Evolutionary conservation across 2,888 invertebrate genomes (phyloP), one percentile per base, ranked within the genome.

Genomic region (Epinotia nisella): DNA sequence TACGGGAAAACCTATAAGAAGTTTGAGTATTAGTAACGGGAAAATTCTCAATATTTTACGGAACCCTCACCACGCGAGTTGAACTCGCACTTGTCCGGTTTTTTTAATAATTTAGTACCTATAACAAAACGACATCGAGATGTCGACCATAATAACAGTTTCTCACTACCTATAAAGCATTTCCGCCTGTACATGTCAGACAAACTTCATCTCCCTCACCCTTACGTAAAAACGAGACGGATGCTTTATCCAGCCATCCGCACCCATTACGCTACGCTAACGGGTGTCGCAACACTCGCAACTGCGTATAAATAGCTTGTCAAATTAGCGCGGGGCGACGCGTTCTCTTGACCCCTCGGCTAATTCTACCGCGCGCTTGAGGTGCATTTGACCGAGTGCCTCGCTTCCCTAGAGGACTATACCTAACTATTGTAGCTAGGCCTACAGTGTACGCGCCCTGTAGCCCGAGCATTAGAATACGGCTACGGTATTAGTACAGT

Each of bases 261-360:
- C 49, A 49, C 49, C 49, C 49, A 49, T 49, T 49, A n/a, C 35
- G 35, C 35, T 5, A 49, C 49, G 49, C n/a, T 5, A 45, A 45
- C 45, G 45, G 45, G 69, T 66, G 66, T 58, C 41, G 66, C 15
- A 67, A 67, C 71, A 56, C 56, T 58, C 41, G 66, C 15, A 67
- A 67, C 71, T 10, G 39, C 19, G 66, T 66, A 75, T 73, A 75
- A 75, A 75, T 76, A 76, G 71, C 59, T 39, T 59, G 71, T 66
- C 71, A 74, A 70, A 39, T 55, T 64, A 70, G 66, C 55, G 29
- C 65, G 39, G 51, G 67, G 69, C 75, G 71, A 72, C 70, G 60
- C 19, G 60, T 73, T 73, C 71, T 70, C 67, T 75, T 76, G 77
- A 77, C 77, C 76, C 70, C 69, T 13, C 29, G 53, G 21, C 56